Percentiles rank a stretch among this genome's conserved stretches.
These are phyloP conservation scores for Drosophila prolongata DNA, from an alignment of 2,888 invertebrate genomes.

Conservation along the genomic window DNA sequence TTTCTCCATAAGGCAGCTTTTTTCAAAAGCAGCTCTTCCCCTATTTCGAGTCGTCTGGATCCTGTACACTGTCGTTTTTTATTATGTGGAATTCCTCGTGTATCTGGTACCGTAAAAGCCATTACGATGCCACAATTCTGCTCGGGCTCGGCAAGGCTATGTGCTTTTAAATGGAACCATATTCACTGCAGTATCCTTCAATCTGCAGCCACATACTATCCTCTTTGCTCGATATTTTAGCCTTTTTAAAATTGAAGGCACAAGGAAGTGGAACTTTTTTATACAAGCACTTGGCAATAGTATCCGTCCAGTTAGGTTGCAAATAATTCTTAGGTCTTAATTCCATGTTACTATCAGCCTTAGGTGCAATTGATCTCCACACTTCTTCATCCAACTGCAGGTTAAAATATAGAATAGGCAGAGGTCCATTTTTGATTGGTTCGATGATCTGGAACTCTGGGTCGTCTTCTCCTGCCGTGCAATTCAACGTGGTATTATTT, in stretches of 20 bases:
- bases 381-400: too few relatives aligned
- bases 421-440: too few relatives aligned
- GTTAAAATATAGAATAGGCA: too few relatives aligned
- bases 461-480: too few relatives aligned
- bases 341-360: not conserved
- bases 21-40: not conserved
- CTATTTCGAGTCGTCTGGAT: not conserved
- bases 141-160: not conserved
- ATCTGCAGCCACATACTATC: not conserved
- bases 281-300: not conserved
- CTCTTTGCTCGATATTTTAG: not conserved
- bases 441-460: too few relatives aligned
- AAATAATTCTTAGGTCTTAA: not conserved
- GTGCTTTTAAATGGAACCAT: slow-evolving; percentile 4
- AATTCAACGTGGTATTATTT: too few relatives aligned
- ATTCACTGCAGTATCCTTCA: not conserved
- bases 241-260: slow-evolving; percentile 10
- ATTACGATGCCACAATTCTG: not conserved
- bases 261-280: not conserved
- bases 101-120: not conserved
- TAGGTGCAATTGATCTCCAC: too few relatives aligned
- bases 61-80: slow-evolving; percentile 1
- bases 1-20: not conserved
- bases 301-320: not conserved
- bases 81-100: not conserved